Percentiles rank a stretch among this genome's conserved stretches.
These are phyloP conservation scores for Taphrorychus bicolor DNA, from an alignment of 2,888 invertebrate species.

Conservation along the genomic window DNA sequence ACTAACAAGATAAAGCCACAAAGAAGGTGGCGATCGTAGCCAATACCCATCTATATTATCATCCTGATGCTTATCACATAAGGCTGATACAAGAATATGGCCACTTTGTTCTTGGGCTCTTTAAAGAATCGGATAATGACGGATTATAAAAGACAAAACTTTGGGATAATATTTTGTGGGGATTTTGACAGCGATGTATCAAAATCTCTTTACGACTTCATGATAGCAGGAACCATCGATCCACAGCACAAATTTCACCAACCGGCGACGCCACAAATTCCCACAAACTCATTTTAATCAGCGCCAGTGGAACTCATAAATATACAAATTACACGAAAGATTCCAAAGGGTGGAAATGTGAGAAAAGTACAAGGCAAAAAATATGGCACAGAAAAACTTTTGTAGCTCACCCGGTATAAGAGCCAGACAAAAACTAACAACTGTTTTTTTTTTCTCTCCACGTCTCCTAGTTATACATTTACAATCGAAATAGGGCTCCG, in stretches of 20 bases:
- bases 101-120: constrained; percentile 30
- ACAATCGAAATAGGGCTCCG: too few species aligned
- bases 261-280: constrained; percentile 61
- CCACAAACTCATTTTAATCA: constrained; percentile 64
- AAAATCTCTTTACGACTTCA: constrained; percentile 80
- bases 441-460: too few species aligned
- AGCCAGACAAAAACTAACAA: too few species aligned
- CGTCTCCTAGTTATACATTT: too few species aligned
- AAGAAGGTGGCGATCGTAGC: constrained; percentile 67
- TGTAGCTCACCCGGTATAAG: too few species aligned
- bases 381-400: too few species aligned
- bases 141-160: constrained; percentile 20
- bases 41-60: constrained; percentile 93
- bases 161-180: constrained; percentile 84
- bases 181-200: constrained; percentile 91
- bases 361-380: too few species aligned
- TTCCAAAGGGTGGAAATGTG: constrained; percentile 88
- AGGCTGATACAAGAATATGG: constrained; percentile 68
- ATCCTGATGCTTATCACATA: constrained; percentile 89
- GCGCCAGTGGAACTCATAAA: constrained; percentile 83
- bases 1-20: constrained; percentile 62
- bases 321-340: constrained; percentile 85
- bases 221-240: constrained; percentile 73
- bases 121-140: constrained; percentile 29
- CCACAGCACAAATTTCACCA: constrained; percentile 66